Conservation (phyloP, 2,888 invertebrate species). For the Polymixis flavicincta region DNA sequence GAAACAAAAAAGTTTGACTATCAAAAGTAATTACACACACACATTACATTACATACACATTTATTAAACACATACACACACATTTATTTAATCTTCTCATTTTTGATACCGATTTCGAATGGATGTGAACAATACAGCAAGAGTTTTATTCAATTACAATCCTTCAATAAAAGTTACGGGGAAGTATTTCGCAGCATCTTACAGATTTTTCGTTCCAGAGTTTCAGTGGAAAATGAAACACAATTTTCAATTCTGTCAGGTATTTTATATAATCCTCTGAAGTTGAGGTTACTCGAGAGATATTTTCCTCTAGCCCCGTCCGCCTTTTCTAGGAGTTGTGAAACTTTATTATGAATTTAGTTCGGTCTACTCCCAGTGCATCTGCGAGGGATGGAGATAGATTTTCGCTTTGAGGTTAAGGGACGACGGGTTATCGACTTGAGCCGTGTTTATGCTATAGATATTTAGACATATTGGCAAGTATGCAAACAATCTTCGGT, state of each 20-base stretch:
- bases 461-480: neutral
- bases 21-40: neutral
- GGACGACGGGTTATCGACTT: constrained; percentile 9
- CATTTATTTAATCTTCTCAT: neutral
- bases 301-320: constrained; percentile 66
- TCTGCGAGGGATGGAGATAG: constrained; percentile 27
- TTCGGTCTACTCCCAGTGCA: constrained; percentile 60
- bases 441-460: neutral
- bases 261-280: constrained; percentile 61
- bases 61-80: no score
- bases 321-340: constrained; percentile 66
- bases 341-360: constrained; percentile 73
- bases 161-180: constrained; percentile 16
- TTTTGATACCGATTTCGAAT: neutral
- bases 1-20: no score
- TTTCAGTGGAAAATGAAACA: constrained; percentile 48
- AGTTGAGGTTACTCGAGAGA: constrained; percentile 58
- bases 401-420: constrained; percentile 26
- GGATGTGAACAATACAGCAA: neutral
- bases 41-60: no score
- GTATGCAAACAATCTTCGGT: neutral
- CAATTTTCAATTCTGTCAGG: constrained; percentile 59
- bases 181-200: constrained; percentile 31
- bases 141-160: constrained; percentile 46
- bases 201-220: constrained; percentile 48